Percentiles rank a stretch among this genome's conserved stretches.
These are phyloP conservation scores for Epicauta chinensis DNA, from an alignment of 1,140 invertebrate genomes.

Conservation along the genomic window DNA sequence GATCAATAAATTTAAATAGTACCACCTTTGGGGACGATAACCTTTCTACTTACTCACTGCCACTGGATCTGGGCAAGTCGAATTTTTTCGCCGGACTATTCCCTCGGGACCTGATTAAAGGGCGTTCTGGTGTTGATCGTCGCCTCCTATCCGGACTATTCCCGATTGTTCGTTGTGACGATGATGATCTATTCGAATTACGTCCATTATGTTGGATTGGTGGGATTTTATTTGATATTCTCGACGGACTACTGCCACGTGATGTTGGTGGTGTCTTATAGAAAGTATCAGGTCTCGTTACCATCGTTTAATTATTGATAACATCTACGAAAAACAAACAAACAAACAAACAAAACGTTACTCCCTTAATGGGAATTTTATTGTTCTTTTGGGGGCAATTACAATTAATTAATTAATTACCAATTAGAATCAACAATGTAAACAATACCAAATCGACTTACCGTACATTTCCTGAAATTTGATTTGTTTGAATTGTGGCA, in stretches of 20 bases:
- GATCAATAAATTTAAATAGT: background rate
- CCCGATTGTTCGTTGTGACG: slow-evolving; percentile 6
- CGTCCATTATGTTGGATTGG: slow-evolving; percentile 5
- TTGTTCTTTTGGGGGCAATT: too few species aligned
- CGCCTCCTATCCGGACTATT: slow-evolving; percentile 21
- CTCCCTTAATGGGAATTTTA: too few species aligned
- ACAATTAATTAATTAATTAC: too few species aligned
- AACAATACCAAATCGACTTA: too few species aligned
- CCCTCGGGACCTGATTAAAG: slow-evolving; percentile 27
- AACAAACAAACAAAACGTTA: too few species aligned
- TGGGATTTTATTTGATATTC: slow-evolving; percentile 13
- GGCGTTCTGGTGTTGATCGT: slow-evolving; percentile 10
- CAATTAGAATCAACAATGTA: too few species aligned
- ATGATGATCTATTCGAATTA: background rate
- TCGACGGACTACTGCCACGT: slow-evolving; percentile 30
- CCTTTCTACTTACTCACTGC: slow-evolving; percentile 40
- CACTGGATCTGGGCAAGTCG: slow-evolving; percentile 33
- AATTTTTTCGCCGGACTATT: slow-evolving; percentile 30
- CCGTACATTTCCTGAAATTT: too few species aligned
- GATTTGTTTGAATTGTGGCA: too few species aligned
- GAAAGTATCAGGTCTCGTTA: slow-evolving; percentile 26
- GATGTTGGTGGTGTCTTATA: slow-evolving; percentile 30
- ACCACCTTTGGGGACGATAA: background rate
- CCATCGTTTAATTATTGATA: slow-evolving; percentile 16
- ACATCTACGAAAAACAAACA: too few species aligned